Percentiles rank a stretch among this genome's conserved stretches.
phyloP scores from a whole-genome alignment of 2,888 invertebrate species.

The Nebria brevicollis region DNA sequence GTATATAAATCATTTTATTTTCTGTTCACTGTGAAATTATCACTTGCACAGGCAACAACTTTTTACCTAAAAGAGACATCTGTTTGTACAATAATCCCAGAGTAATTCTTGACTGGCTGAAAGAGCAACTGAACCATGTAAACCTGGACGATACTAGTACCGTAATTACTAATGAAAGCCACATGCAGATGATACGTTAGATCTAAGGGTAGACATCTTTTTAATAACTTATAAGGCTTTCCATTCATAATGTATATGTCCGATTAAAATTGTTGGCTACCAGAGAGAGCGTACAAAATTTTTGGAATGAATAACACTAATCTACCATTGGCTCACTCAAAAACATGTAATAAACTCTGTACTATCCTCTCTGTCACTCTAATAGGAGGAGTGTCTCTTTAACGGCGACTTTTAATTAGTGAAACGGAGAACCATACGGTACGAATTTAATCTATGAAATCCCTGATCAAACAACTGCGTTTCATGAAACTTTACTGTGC shows the following conservation, averaged over 20 bases:
- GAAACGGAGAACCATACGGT: slow-evolving; percentile 6
- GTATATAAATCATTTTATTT: no score
- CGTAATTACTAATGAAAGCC: not conserved
- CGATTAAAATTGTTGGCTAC: not conserved
- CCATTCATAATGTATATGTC: not conserved
- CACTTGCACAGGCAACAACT: no score
- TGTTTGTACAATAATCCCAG: not conserved
- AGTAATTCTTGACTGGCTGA: not conserved
- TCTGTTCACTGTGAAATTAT: no score
- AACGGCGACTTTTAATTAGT: slow-evolving; percentile 17
- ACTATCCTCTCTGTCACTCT: not conserved
- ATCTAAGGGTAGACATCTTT: not conserved
- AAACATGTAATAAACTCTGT: slow-evolving; percentile 8
- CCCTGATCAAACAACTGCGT: slow-evolving; percentile 21
- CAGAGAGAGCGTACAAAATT: not conserved
- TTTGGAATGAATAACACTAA: slow-evolving; percentile 19
- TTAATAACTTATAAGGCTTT: not conserved
- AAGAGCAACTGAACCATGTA: not conserved
- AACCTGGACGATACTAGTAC: not conserved
- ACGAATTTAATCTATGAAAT: slow-evolving; percentile 22
- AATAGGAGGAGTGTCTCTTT: not conserved
- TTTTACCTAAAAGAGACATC: not conserved
- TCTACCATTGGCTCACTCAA: slow-evolving; percentile 6
- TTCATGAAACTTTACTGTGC: not conserved
- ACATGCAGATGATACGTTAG: not conserved